Percentiles rank a stretch among this genome's conserved stretches.
These are phyloP conservation scores for Podarcis siculus DNA, from an alignment of 2,797 vertebrate genomes.

Conservation along the genomic window DNA sequence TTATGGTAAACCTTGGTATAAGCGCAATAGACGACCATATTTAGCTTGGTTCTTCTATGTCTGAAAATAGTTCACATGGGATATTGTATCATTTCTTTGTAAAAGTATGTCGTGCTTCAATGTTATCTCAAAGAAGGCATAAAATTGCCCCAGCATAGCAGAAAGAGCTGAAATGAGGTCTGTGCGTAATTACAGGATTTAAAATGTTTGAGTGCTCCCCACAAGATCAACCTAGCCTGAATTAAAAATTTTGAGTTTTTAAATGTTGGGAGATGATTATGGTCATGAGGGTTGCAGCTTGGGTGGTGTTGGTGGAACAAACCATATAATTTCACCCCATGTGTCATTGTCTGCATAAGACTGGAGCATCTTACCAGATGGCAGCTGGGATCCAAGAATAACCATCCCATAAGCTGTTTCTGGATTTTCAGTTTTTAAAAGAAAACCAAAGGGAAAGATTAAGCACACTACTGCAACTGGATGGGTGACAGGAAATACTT, in stretches of 20 bases:
- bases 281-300: conserved; percentile 53
- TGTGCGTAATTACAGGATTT: conserved; percentile 58
- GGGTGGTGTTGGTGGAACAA: conserved; percentile 46
- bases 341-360: conserved; percentile 45
- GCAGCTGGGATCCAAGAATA: conserved; percentile 70
- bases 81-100: conserved; percentile 70
- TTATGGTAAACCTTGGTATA: conserved; percentile 59
- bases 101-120: conserved; percentile 52
- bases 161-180: conserved; percentile 68
- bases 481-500: conserved; percentile 34
- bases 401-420: conserved; percentile 50
- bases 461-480: conserved; percentile 43
- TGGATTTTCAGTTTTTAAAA: conserved; percentile 53
- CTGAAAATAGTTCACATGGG: conserved; percentile 68
- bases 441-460: not conserved
- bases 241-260: conserved; percentile 59
- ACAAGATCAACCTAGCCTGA: conserved; percentile 56
- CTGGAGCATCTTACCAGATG: conserved; percentile 55
- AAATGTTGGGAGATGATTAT: conserved; percentile 59
- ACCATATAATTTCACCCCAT: conserved; percentile 31
- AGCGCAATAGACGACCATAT: conserved; percentile 62
- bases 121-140: conserved; percentile 69
- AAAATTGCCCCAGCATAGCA: conserved; percentile 51
- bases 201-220: conserved; percentile 47
- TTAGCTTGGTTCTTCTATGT: conserved; percentile 70